These are phyloP conservation scores for Polietes domitor DNA, from an alignment of 2,888 invertebrate genomes.

Conservation along the genomic window DNA sequence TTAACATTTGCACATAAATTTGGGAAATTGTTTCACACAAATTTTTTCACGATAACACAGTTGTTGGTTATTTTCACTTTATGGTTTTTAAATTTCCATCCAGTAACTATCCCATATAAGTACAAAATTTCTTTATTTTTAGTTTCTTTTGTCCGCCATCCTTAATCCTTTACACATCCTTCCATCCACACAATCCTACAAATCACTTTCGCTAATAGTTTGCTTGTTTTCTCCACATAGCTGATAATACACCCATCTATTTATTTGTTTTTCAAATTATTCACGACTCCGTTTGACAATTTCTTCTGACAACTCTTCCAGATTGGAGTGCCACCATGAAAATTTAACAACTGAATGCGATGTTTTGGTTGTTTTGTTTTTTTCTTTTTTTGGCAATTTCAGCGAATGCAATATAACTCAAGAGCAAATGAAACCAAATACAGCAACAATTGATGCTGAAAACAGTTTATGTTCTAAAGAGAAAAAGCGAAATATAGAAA, in stretches of 20 bases:
- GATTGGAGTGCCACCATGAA: not conserved
- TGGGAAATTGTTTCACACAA: not conserved
- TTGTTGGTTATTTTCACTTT: too few relatives aligned
- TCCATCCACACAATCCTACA: too few relatives aligned
- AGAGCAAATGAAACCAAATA: constrained; percentile 1
- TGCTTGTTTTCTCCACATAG: too few relatives aligned
- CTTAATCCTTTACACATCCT: too few relatives aligned
- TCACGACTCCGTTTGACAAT: constrained; percentile 4
- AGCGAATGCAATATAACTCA: constrained; percentile 20
- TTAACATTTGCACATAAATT: not conserved
- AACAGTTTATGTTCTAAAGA: not conserved
- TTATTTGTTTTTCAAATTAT: not conserved
- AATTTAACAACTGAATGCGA: not conserved
- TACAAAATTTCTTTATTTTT: too few relatives aligned
- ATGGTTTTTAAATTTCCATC: too few relatives aligned
- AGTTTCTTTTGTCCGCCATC: too few relatives aligned
- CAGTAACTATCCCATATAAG: too few relatives aligned
- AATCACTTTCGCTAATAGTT: too few relatives aligned
- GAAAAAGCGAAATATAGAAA: not conserved
- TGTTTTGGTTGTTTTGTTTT: constrained; percentile 21
- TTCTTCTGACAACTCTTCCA: not conserved
- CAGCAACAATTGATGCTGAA: not conserved
- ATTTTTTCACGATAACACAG: too few relatives aligned
- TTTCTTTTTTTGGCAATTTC: too few relatives aligned
- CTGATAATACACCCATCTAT: too few relatives aligned